phyloP scores from a whole-genome alignment of 2,888 invertebrate species.

The Monoplex corrugatus region DNA sequence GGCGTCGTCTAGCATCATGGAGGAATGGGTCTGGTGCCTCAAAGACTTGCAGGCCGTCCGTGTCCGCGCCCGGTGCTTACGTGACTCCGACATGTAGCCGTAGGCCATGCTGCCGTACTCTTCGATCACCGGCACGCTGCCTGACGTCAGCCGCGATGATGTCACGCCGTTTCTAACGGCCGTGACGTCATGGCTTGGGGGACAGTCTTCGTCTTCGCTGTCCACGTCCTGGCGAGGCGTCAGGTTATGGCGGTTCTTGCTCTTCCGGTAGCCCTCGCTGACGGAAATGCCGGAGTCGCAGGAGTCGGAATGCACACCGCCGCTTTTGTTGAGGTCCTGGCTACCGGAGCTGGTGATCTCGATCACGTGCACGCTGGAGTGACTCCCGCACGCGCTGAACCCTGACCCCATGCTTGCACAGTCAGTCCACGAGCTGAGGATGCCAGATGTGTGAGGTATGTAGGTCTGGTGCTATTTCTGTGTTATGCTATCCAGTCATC shows the following conservation, averaged over 20 bases:
- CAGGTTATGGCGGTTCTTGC: not conserved
- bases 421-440: too few relatives aligned
- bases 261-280: not conserved
- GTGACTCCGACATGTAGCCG: not conserved
- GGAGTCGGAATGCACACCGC: constrained; percentile 43
- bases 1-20: constrained; percentile 33
- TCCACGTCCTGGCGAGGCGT: not conserved
- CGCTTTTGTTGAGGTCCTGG: not conserved
- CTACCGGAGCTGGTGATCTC: not conserved
- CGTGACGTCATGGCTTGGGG: constrained; percentile 9
- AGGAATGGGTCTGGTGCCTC: not conserved
- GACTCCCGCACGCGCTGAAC: constrained; percentile 28
- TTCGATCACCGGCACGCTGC: not conserved
- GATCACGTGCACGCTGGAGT: constrained; percentile 23
- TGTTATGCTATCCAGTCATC: too few relatives aligned
- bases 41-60: not conserved
- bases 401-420: constrained; percentile 42
- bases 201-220: constrained; percentile 18
- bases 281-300: constrained; percentile 47
- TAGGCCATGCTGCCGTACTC: not conserved
- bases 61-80: not conserved
- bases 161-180: not conserved
- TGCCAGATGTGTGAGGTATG: too few relatives aligned
- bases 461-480: too few relatives aligned
- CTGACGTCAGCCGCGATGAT: not conserved